phyloP scores from a whole-genome alignment of 2,888 invertebrate genomes.

The Agrenia bidenticulata region DNA sequence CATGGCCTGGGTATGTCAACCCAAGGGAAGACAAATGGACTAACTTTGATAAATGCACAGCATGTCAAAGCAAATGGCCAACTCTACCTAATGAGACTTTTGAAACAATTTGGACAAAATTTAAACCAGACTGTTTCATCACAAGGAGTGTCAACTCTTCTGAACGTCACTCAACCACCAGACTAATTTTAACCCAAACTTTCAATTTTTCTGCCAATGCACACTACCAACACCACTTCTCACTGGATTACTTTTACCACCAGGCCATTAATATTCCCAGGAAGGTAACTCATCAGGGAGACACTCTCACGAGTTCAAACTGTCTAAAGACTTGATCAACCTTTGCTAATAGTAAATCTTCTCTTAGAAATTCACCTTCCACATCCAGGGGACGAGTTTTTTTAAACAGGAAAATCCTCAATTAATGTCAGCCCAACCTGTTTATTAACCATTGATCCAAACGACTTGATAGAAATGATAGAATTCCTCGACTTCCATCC shows the following conservation, averaged over 20 bases:
- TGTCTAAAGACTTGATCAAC: too few species aligned
- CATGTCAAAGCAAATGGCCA: slow-evolving; percentile 52
- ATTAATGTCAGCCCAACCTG: too few species aligned
- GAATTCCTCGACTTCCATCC: too few species aligned
- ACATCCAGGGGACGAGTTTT: too few species aligned
- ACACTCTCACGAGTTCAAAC: too few species aligned
- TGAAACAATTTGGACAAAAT: slow-evolving; percentile 51
- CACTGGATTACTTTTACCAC: neutral
- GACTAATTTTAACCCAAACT: slow-evolving; percentile 46
- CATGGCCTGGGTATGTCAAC: slow-evolving; percentile 40
- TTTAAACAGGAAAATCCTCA: too few species aligned
- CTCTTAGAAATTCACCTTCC: too few species aligned
- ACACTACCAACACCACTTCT: neutral
- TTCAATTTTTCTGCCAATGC: neutral
- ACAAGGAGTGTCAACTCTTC: slow-evolving; percentile 40
- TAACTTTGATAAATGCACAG: slow-evolving; percentile 52
- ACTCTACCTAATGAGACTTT: slow-evolving; percentile 52
- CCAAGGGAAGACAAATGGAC: slow-evolving; percentile 52
- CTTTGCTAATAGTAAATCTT: too few species aligned
- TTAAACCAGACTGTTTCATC: slow-evolving; percentile 44
- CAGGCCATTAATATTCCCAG: neutral
- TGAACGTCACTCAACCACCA: slow-evolving; percentile 43
- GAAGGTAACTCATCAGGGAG: too few species aligned
- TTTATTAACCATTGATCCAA: too few species aligned
- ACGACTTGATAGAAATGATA: too few species aligned